Evolutionary conservation across 2,888 invertebrate genomes (phyloP), one percentile per base, ranked within the genome.

Genomic region (Agrotis puta): DNA sequence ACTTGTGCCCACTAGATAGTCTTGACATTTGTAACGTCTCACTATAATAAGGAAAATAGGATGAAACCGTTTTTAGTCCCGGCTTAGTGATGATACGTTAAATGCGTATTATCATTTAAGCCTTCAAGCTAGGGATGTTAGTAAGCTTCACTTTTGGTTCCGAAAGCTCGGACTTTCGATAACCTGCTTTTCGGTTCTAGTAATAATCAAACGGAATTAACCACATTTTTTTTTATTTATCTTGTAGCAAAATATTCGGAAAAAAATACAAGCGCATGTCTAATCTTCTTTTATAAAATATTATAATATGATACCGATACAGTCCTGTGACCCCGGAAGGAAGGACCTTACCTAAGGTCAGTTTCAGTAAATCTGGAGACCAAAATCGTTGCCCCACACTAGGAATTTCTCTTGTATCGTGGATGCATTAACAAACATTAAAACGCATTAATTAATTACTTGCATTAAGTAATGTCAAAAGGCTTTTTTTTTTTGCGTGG

Each of bases 21-120:
- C 70, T 70, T 74, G 45, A 75, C 50, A 45, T 61, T 50, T 39
- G 45, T 54, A 48, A 75, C 24, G 18, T 9, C 47, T 43, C 45
- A 48, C 70, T 70, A 45, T 27, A 64, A 48, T 63, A 16, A 16
- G 24, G 20, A 51, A 74, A 9, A 45, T n/a, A 43, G 48, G 39
- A 61, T 53, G 47, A 62, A 57, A 64, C 77, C 51, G 13, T 51
- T 65, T 65, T 64, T 77, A 65, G 70, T 61, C 65, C 64, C 51
- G 27, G 77, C 64, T 71, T 76, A 77, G 65, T 57, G 50, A 71
- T 75, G 77, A 75, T 70, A 57, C 56, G 64, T 71, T 64, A 71
- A 77, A 71, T 48, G 47, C 64, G 54, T 62, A 71, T 77, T 77
- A 77, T 71, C 61, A 62, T 76, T 77, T 76, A 76, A 76, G 59